These are phyloP conservation scores for Hylaea fasciaria DNA, from an alignment of 2,888 invertebrate species.

Conservation along the genomic window DNA sequence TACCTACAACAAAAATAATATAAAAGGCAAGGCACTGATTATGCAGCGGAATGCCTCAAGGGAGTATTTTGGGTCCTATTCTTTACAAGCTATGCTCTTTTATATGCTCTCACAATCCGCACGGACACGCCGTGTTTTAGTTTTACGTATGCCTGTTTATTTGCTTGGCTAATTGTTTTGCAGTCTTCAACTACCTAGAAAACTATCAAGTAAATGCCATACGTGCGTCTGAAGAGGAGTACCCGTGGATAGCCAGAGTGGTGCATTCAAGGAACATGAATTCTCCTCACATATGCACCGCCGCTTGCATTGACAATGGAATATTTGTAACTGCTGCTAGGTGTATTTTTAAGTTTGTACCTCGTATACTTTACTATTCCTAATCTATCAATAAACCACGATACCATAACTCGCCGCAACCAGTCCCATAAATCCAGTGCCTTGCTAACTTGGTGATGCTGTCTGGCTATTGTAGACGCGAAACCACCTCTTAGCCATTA, in stretches of 20 bases:
- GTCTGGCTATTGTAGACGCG: too few species aligned
- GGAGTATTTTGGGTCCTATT: neutral
- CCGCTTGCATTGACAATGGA: conserved; percentile 55
- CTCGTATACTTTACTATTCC: too few species aligned
- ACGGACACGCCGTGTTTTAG: too few species aligned
- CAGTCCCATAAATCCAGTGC: too few species aligned
- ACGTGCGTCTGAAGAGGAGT: conserved; percentile 39
- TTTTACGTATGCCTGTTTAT: neutral
- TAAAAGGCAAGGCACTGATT: neutral
- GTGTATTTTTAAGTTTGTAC: conserved; percentile 58
- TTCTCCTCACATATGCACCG: conserved; percentile 63
- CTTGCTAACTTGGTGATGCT: too few species aligned
- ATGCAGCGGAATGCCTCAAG: conserved; percentile 1
- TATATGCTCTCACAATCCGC: too few species aligned
- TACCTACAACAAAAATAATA: too few species aligned
- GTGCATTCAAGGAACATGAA: conserved; percentile 52
- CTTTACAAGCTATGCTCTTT: too few species aligned
- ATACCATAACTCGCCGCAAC: too few species aligned
- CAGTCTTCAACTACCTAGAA: conserved; percentile 57
- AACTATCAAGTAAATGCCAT: conserved; percentile 55
- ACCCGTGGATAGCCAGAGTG: conserved; percentile 67
- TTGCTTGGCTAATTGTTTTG: conserved; percentile 17
- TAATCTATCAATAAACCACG: too few species aligned
- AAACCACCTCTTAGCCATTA: too few species aligned
- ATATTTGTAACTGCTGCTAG: conserved; percentile 68